These are phyloP conservation scores for Mola mola DNA, from an alignment of 2,113 vertebrate genomes.

Conservation along the genomic window DNA sequence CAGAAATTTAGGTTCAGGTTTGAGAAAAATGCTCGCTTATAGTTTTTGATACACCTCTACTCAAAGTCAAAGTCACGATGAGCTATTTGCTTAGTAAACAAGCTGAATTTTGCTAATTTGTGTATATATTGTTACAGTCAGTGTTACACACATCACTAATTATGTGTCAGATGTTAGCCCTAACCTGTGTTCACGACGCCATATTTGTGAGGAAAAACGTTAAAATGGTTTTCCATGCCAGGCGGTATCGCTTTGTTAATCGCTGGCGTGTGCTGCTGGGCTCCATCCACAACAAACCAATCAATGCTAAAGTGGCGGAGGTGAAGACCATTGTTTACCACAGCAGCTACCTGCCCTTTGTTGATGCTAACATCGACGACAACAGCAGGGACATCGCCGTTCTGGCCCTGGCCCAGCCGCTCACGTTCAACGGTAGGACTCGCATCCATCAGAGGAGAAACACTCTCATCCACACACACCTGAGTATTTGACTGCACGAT, in stretches of 20 bases:
- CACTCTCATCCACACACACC: neutral
- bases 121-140: neutral
- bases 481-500: conserved; percentile 1
- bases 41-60: too few species aligned
- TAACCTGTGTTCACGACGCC: too few species aligned
- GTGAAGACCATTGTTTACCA: conserved; percentile 89
- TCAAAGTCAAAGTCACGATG: too few species aligned
- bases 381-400: conserved; percentile 92
- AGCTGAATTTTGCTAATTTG: neutral
- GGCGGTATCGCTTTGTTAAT: conserved; percentile 83
- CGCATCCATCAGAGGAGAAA: neutral
- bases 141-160: too few species aligned
- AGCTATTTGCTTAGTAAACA: neutral
- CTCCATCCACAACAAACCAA: conserved; percentile 85
- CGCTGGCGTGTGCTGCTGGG: conserved; percentile 88
- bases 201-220: too few species aligned
- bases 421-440: conserved; percentile 85
- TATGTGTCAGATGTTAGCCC: too few species aligned
- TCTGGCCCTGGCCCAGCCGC: conserved; percentile 81
- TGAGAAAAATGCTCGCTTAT: too few species aligned
- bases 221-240: conserved; percentile 45
- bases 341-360: conserved; percentile 88
- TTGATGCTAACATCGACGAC: conserved; percentile 88
- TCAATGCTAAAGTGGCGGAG: conserved; percentile 79
- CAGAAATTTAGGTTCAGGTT: too few species aligned